phyloP scores from a whole-genome alignment of 2,797 vertebrate genomes.

The Xiphorhynchus erythropygius region DNA sequence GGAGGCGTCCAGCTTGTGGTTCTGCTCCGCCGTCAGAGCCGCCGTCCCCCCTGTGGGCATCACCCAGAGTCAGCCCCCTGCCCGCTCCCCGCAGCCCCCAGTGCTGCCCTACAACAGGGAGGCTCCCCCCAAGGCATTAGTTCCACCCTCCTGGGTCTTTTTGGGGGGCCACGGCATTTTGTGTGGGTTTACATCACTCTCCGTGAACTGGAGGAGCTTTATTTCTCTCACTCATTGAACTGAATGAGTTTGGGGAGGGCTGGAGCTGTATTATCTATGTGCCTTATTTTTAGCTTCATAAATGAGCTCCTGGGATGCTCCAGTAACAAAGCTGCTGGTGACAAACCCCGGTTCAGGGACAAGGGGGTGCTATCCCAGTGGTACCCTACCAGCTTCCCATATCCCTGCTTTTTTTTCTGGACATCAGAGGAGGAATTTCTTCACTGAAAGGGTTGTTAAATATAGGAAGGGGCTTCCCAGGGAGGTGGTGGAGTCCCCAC shows the following conservation, averaged over 20 bases:
- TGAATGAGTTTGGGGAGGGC: neutral
- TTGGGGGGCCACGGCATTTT: neutral
- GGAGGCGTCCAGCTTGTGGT: conserved; percentile 88
- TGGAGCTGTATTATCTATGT: neutral
- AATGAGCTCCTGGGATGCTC: neutral
- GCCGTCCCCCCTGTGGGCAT: conserved; percentile 74
- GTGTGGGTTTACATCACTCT: accelerated
- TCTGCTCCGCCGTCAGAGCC: conserved; percentile 83
- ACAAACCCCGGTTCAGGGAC: accelerated
- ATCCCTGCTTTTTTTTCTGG: neutral
- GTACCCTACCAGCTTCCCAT: neutral
- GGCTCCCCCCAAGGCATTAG: accelerated
- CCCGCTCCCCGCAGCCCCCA: accelerated
- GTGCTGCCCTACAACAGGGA: neutral
- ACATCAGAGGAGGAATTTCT: neutral
- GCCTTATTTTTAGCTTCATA: neutral
- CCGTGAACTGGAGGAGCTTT: accelerated
- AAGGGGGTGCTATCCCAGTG: neutral
- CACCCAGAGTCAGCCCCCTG: neutral
- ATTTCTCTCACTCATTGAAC: neutral
- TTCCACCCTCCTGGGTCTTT: accelerated
- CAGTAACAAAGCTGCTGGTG: accelerated
- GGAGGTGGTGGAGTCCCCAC: neutral
- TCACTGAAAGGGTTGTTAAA: neutral
- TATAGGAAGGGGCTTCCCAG: neutral